phyloP scores from a whole-genome alignment of 1,140 invertebrate genomes.

The Formica selysi region DNA sequence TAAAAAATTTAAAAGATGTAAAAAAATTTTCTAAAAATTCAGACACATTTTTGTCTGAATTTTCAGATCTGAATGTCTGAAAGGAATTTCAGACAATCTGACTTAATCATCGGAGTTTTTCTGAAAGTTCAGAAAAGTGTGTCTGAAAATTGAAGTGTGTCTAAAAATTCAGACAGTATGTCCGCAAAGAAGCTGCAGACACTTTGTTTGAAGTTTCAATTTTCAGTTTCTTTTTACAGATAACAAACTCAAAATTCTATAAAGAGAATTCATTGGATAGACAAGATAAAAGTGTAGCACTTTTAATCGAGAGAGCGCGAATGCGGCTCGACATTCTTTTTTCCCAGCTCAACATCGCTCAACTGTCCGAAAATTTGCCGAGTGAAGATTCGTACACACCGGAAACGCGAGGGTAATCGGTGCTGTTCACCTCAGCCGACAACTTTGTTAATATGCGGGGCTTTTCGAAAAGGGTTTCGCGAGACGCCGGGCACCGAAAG shows the following conservation, averaged over 20 bases:
- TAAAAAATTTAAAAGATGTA: too few relatives aligned
- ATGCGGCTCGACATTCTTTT: not conserved
- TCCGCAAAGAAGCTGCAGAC: too few relatives aligned
- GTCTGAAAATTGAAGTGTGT: too few relatives aligned
- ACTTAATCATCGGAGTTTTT: too few relatives aligned
- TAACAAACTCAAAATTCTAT: not conserved
- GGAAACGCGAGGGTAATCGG: conserved; percentile 45
- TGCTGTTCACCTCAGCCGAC: conserved; percentile 71
- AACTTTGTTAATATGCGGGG: conserved; percentile 83
- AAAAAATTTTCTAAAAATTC: too few relatives aligned
- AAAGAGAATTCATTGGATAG: not conserved
- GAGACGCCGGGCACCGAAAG: conserved; percentile 65
- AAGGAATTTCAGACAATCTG: too few relatives aligned
- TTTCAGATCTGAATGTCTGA: too few relatives aligned
- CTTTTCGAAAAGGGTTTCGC: conserved; percentile 65
- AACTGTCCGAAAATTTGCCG: not conserved
- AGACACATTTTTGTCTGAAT: too few relatives aligned
- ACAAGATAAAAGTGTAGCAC: not conserved
- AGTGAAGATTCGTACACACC: not conserved
- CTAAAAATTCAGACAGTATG: too few relatives aligned
- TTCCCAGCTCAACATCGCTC: not conserved
- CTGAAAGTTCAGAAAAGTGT: too few relatives aligned
- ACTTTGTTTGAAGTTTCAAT: too few relatives aligned
- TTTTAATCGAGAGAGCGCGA: not conserved
- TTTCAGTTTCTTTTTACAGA: too few relatives aligned